Percentiles rank a stretch among this genome's conserved stretches.
These are phyloP conservation scores for Iselma pallidipennis DNA, from an alignment of 2,888 invertebrate genomes.

Conservation along the genomic window DNA sequence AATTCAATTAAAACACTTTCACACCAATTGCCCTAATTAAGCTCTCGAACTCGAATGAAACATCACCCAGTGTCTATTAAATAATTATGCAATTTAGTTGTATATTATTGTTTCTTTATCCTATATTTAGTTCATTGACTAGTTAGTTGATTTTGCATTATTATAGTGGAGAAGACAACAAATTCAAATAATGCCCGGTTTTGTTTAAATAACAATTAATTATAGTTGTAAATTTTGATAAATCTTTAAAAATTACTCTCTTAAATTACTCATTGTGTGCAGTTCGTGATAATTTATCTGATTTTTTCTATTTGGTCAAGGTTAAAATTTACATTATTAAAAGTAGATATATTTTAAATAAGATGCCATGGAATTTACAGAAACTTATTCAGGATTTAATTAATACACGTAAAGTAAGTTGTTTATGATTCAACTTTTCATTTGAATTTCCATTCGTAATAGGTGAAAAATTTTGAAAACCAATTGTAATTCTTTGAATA, in stretches of 20 bases:
- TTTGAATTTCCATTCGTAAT: background rate
- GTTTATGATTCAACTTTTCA: background rate
- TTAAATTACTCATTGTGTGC: background rate
- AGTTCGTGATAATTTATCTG: background rate
- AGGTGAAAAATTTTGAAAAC: background rate
- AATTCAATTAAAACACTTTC: constrained; percentile 1
- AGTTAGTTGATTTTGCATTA: background rate
- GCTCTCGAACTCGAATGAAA: background rate
- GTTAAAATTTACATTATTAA: background rate
- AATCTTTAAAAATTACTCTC: background rate
- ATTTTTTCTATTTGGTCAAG: too few species aligned
- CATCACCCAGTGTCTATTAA: background rate
- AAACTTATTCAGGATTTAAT: background rate
- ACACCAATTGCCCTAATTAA: constrained; percentile 6
- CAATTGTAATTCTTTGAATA: background rate
- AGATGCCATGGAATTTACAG: background rate
- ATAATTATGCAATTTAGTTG: constrained; percentile 3
- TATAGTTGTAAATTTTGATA: too few species aligned
- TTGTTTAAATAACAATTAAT: too few species aligned
- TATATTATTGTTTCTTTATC: background rate
- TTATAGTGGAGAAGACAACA: background rate
- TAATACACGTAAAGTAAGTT: background rate
- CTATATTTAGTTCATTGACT: background rate
- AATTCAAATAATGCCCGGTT: background rate
- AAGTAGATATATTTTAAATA: background rate